Conservation (phyloP, 2,797 vertebrate genomes). For the Bradypodion ventrale region DNA sequence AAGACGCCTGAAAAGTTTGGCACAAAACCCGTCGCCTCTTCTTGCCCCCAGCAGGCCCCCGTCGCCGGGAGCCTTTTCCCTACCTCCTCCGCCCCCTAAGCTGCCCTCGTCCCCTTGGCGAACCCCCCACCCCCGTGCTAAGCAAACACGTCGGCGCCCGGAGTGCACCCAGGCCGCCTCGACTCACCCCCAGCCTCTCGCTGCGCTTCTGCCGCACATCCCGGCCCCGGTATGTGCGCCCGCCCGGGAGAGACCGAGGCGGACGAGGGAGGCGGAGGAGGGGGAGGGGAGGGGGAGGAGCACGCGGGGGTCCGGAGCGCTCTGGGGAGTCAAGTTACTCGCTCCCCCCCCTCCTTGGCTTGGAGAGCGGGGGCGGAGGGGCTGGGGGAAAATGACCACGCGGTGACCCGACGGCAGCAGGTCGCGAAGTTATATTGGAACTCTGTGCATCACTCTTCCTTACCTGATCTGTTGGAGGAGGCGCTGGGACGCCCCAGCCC, state of each 20-base stretch:
- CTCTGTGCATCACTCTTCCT: conserved; percentile 51
- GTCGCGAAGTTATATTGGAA: conserved; percentile 63
- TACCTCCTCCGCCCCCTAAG: too few relatives aligned
- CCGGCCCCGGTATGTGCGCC: conserved; percentile 67
- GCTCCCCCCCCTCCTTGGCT: conserved; percentile 31
- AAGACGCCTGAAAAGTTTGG: too few relatives aligned
- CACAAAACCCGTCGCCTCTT: too few relatives aligned
- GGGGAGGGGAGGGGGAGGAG: conserved; percentile 12
- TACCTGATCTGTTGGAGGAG: conserved; percentile 46
- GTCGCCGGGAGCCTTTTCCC: background rate
- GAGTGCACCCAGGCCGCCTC: conserved; percentile 21
- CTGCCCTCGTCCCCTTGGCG: background rate
- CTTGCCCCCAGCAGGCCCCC: too few relatives aligned
- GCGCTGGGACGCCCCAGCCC: background rate
- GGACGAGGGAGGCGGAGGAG: conserved; percentile 42
- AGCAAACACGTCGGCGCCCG: conserved; percentile 9
- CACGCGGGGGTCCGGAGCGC: conserved; percentile 34
- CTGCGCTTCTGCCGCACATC: conserved; percentile 79
- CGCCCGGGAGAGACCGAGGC: conserved; percentile 31
- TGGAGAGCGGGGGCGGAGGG: background rate
- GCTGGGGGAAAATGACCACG: background rate
- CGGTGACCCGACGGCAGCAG: conserved; percentile 52
- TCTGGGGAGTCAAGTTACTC: conserved; percentile 71
- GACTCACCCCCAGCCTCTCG: conserved; percentile 76
- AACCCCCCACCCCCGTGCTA: background rate